These are phyloP conservation scores for Catocala nupta DNA, from an alignment of 2,888 invertebrate species.

Conservation along the genomic window DNA sequence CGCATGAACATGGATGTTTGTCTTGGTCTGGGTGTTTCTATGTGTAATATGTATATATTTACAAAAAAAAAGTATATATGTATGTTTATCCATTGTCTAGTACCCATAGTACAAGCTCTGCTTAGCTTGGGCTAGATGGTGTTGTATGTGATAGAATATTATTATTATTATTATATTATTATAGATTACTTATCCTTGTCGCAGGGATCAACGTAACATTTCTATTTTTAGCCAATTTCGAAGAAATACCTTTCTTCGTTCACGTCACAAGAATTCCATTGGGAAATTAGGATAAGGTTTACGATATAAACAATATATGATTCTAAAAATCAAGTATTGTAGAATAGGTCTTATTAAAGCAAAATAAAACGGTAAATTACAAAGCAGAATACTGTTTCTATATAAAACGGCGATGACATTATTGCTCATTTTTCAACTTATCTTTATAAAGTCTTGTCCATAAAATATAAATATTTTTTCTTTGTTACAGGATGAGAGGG, in stretches of 20 bases:
- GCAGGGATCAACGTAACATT: background rate
- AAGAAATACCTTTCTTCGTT: background rate
- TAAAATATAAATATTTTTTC: constrained; percentile 34
- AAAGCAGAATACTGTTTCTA: background rate
- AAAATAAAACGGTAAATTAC: background rate
- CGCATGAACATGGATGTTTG: no score
- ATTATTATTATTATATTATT: no score
- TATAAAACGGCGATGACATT: background rate
- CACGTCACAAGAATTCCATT: constrained; percentile 6
- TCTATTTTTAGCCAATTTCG: constrained; percentile 1
- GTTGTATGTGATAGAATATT: no score
- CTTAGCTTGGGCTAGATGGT: no score
- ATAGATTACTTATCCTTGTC: background rate
- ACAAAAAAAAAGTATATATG: no score
- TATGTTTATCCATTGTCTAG: no score
- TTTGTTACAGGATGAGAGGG: constrained; percentile 81
- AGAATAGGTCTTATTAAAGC: background rate
- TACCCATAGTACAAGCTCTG: no score
- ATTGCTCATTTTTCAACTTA: background rate
- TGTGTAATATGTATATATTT: no score
- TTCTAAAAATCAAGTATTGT: background rate
- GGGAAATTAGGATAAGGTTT: constrained; percentile 34
- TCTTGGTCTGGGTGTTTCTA: no score
- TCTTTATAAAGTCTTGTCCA: constrained; percentile 4
- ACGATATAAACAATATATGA: constrained; percentile 3